Evolutionary conservation across 2,113 vertebrate species (phyloP).

Genomic region (Chloropsis cyanopogon): DNA sequence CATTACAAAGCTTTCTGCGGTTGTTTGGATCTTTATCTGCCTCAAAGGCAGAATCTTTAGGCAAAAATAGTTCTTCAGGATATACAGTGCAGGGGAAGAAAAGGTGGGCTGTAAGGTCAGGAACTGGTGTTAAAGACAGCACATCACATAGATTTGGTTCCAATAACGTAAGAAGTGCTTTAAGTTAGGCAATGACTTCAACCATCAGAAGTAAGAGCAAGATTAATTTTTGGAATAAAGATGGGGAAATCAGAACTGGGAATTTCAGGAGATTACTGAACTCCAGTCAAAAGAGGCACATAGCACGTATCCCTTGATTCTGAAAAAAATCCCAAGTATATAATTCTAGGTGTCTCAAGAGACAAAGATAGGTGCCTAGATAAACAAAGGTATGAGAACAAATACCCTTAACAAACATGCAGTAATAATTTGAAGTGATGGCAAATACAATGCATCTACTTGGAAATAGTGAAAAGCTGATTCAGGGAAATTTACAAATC

Average conservation of each 20-base stretch:
- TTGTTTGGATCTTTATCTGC: conserved; percentile 65
- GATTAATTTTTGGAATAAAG: neutral
- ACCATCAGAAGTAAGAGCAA: neutral
- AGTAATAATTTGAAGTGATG: neutral
- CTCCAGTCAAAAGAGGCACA: neutral
- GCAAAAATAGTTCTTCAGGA: conserved; percentile 18
- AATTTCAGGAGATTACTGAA: neutral
- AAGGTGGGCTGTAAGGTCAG: conserved; percentile 12
- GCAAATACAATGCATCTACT: neutral
- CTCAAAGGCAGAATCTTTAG: conserved; percentile 45
- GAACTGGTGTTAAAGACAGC: neutral
- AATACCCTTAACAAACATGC: neutral
- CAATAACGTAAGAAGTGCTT: neutral
- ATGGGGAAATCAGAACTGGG: neutral
- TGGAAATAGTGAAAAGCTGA: neutral
- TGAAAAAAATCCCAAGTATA: neutral
- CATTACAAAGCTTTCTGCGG: conserved; percentile 53
- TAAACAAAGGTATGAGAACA: neutral
- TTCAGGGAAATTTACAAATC: neutral
- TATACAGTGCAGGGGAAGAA: conserved; percentile 14
- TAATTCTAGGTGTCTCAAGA: neutral
- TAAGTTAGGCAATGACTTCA: neutral
- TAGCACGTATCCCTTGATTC: neutral
- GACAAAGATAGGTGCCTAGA: neutral
- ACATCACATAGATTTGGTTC: neutral